These are phyloP conservation scores for Cassiopea xamachana DNA, from an alignment of 30 jellyfish, hydroid and myxozoan genomes.

Conservation along the genomic window DNA sequence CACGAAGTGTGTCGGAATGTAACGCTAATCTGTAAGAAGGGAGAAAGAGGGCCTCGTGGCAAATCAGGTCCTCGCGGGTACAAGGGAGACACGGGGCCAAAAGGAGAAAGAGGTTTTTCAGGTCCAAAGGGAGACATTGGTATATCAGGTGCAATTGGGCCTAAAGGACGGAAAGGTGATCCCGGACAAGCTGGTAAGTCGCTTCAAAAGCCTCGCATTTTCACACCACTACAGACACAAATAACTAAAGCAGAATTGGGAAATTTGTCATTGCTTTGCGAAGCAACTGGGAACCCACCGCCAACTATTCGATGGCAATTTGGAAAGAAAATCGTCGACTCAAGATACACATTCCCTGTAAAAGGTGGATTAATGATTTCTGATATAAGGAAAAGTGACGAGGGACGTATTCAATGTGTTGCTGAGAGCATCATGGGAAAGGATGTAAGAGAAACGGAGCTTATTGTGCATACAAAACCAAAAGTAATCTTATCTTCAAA, in stretches of 20 bases:
- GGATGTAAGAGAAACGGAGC: conserved; percentile 13
- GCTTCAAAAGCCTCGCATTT: conserved; percentile 9
- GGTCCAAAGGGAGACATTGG: conserved; percentile 13
- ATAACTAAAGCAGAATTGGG: neutral
- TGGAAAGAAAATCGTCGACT: conserved; percentile 6
- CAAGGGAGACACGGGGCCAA: neutral
- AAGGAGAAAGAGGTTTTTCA: neutral
- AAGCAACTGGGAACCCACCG: conserved; percentile 33
- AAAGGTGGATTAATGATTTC: conserved; percentile 19
- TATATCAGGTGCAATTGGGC: conserved; percentile 3
- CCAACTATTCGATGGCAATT: conserved; percentile 29
- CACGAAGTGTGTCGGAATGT: neutral
- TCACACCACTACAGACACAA: neutral
- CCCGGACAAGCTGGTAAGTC: conserved; percentile 33
- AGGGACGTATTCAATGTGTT: conserved; percentile 14
- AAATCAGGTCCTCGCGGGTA: conserved; percentile 6
- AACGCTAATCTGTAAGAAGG: conserved; percentile 20
- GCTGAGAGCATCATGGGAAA: conserved; percentile 39
- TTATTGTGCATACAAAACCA: conserved; percentile 49
- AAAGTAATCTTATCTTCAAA: neutral
- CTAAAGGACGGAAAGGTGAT: conserved; percentile 20
- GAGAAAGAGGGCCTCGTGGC: conserved; percentile 34
- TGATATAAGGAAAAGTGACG: neutral
- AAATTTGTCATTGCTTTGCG: neutral
- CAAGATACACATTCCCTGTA: conserved; percentile 19